Evolutionary conservation across 2,888 invertebrate genomes (phyloP).

Genomic region (Hemithea aestivaria): DNA sequence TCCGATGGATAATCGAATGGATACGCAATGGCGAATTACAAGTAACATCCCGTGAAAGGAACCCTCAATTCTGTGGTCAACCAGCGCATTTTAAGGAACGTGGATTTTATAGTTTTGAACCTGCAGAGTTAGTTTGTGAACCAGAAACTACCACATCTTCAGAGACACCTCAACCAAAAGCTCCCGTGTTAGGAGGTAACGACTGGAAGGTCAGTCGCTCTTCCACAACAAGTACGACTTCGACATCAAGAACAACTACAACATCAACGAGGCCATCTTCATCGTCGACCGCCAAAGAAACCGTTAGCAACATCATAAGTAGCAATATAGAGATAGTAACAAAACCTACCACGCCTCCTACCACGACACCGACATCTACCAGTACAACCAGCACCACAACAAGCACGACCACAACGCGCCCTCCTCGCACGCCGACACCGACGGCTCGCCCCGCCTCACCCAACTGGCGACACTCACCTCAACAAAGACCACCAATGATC

Average conservation of each 20-base stretch:
- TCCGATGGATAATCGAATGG: slow-evolving; percentile 95
- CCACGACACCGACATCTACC: slow-evolving; percentile 25
- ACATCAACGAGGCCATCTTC: slow-evolving; percentile 15
- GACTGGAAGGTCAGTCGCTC: slow-evolving; percentile 47
- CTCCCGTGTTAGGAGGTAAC: slow-evolving; percentile 32
- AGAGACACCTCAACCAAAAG: slow-evolving; percentile 44
- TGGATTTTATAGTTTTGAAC: slow-evolving; percentile 92
- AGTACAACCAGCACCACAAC: slow-evolving; percentile 53
- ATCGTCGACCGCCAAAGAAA: slow-evolving; percentile 32
- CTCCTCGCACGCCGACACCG: slow-evolving; percentile 48
- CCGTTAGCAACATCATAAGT: slow-evolving; percentile 35
- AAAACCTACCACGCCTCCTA: slow-evolving; percentile 32
- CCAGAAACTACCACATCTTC: slow-evolving; percentile 53
- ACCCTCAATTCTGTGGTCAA: slow-evolving; percentile 94
- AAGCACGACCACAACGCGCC: slow-evolving; percentile 52
- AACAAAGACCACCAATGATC: slow-evolving; percentile 85
- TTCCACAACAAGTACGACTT: slow-evolving; percentile 41
- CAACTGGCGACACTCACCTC: slow-evolving; percentile 69
- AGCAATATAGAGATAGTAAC: slow-evolving; percentile 41
- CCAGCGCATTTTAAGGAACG: slow-evolving; percentile 88
- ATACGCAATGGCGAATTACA: slow-evolving; percentile 91
- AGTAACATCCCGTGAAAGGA: slow-evolving; percentile 94
- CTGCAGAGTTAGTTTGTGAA: slow-evolving; percentile 84
- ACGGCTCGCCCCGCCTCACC: slow-evolving; percentile 63
- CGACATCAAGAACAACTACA: slow-evolving; percentile 25